Conservation (phyloP, 2,113 vertebrate genomes). For the Ginglymostoma cirratum region DNA sequence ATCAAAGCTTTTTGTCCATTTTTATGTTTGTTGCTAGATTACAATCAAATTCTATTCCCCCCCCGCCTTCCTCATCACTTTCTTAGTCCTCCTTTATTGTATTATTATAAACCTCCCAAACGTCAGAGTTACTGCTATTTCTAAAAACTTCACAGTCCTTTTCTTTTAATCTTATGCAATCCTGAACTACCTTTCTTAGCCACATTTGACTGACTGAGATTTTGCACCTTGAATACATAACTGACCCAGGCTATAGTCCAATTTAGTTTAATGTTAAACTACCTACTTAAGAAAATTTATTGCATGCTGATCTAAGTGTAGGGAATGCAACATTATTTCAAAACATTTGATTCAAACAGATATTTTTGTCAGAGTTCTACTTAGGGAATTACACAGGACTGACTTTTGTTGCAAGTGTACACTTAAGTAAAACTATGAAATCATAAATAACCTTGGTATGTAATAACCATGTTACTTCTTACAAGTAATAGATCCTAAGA, state of each 20-base stretch:
- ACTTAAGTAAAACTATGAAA: neutral
- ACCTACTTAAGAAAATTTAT: neutral
- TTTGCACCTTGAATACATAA: too few relatives aligned
- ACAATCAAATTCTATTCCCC: too few relatives aligned
- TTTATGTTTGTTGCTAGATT: too few relatives aligned
- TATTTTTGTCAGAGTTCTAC: neutral
- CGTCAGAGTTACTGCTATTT: too few relatives aligned
- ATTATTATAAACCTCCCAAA: too few relatives aligned
- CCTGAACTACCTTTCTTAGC: too few relatives aligned
- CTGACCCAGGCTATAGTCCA: neutral
- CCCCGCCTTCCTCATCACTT: too few relatives aligned
- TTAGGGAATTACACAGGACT: neutral
- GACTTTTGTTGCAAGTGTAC: neutral
- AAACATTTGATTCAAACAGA: neutral
- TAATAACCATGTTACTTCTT: neutral
- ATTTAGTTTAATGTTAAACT: neutral
- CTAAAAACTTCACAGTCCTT: too few relatives aligned
- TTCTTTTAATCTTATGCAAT: too few relatives aligned
- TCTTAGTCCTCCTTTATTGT: too few relatives aligned
- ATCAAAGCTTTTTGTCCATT: too few relatives aligned
- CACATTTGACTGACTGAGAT: too few relatives aligned
- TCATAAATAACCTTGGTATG: neutral
- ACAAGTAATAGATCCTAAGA: neutral
- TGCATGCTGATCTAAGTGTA: neutral
- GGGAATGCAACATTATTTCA: neutral